phyloP scores from a whole-genome alignment of 1,140 invertebrate species.

The Scaptomyza pallida region DNA sequence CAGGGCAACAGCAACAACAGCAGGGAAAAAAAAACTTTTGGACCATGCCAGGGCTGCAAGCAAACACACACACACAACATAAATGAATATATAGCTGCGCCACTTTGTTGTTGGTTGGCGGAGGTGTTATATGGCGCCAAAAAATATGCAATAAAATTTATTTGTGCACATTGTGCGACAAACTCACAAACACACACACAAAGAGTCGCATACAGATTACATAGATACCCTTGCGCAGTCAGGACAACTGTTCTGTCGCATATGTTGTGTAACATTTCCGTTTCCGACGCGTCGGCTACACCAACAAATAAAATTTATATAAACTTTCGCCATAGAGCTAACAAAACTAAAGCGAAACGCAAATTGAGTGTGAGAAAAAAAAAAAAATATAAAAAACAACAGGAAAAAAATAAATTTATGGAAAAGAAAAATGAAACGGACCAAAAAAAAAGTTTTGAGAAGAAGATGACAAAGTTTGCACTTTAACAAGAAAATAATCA shows the following conservation, averaged over 20 bases:
- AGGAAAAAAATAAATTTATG: neutral
- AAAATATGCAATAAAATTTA: slow-evolving; percentile 82
- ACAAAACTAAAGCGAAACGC: slow-evolving; percentile 52
- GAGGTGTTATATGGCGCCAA: slow-evolving; percentile 66
- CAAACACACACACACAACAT: slow-evolving; percentile 1
- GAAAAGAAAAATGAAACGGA: no score
- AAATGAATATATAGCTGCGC: slow-evolving; percentile 11
- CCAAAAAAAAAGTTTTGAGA: slow-evolving; percentile 10
- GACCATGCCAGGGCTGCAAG: slow-evolving; percentile 20
- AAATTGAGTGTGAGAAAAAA: slow-evolving; percentile 36
- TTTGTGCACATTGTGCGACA: slow-evolving; percentile 50
- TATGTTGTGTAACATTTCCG: slow-evolving; percentile 81
- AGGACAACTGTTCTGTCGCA: slow-evolving; percentile 54
- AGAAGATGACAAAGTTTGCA: slow-evolving; percentile 76
- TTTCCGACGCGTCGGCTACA: slow-evolving; percentile 64
- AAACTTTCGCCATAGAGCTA: slow-evolving; percentile 47
- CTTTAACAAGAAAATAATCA: slow-evolving; percentile 82
- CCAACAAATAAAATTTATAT: slow-evolving; percentile 30
- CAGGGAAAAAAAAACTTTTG: slow-evolving; percentile 34
- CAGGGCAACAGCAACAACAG: slow-evolving; percentile 11
- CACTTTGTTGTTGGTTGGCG: neutral
- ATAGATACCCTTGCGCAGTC: slow-evolving; percentile 11
- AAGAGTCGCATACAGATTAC: neutral
- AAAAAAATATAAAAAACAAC: slow-evolving; percentile 5
- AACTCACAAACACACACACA: neutral